Base-by-base conservation (phyloP, 2,888 invertebrate species). In the Anaspis maculata region DNA sequence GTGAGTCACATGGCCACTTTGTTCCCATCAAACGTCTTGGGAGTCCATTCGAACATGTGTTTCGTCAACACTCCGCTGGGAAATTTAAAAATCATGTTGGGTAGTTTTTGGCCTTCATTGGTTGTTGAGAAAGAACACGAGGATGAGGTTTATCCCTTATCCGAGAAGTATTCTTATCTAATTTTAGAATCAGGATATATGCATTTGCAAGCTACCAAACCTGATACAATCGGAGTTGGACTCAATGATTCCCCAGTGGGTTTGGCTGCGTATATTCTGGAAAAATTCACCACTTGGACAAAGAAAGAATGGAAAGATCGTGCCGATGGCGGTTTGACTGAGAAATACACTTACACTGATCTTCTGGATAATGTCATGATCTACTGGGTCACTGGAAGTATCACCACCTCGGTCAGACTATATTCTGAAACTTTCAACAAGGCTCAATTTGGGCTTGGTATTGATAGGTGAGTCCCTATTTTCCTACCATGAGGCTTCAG, bases 191-290 rank as follows among this genome's bases (percentile, higher is more conserved):
- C 55, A 25, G 80, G 79, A 1, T 80, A 79, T 47, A 60, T 84
- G 50, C 89, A 90, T 56, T 43, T 91, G 4, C 92, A 94, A 57
- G 76, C 85, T 0, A 89, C 90, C 0, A 91, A 89, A 60, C 92
- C 92, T 7, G 91, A 92, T 51, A 90, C 90, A 0, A 67, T 88
- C 44, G 90, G 85, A 16, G 69, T 74, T 2, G 80, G 70, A 0
- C 59, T 91, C 14, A 68, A 71, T 12, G 83, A 87, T 48, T 83
- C 84, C 1, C 95, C 95, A 0, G 74, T 82, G 0, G 92, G 89
- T 1, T 64, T 95, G 39, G 90, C 90, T 0, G 86, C 86, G 0
- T 95, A 92, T 54, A 83, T 95, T 32, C 62, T 95, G 3, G 92
- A 95, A 54, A 94, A 92, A 61, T 91, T 89, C 65, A 77, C 79